Evolutionary conservation across 2,797 vertebrate genomes (phyloP).

Genomic region (Falco cherrug): DNA sequence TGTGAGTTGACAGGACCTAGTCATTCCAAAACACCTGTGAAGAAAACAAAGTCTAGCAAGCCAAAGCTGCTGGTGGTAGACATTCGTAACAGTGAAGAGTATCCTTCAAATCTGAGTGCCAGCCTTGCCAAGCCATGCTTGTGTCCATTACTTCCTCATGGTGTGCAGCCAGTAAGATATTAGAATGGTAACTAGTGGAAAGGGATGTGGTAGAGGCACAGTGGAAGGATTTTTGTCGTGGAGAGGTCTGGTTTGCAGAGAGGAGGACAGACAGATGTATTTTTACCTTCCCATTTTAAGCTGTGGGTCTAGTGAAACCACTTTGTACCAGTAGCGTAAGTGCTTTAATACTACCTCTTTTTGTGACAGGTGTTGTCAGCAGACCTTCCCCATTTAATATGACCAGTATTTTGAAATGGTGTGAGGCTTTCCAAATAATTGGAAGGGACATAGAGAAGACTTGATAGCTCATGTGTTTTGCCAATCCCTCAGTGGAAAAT

Average conservation of each 20-base stretch:
- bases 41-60: constrained; percentile 88
- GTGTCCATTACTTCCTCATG: neutral
- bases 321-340: neutral
- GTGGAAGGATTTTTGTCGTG: neutral
- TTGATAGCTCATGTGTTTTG: neutral
- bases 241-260: neutral
- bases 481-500: neutral
- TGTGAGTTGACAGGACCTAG: constrained; percentile 87
- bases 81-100: constrained; percentile 93
- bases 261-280: neutral
- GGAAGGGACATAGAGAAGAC: neutral
- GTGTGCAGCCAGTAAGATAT: neutral
- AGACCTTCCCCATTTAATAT: neutral
- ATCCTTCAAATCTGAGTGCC: constrained; percentile 81
- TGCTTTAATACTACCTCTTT: neutral
- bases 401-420: neutral
- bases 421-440: neutral
- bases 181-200: neutral
- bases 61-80: constrained; percentile 96
- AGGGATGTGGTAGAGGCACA: neutral
- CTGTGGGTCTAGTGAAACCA: neutral
- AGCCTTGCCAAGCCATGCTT: neutral
- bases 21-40: constrained; percentile 83
- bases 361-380: neutral
- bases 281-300: neutral